Evolutionary conservation across 2,888 invertebrate genomes (phyloP), one percentile per base, ranked within the genome.

Genomic region (Eumerus sabulonum): DNA sequence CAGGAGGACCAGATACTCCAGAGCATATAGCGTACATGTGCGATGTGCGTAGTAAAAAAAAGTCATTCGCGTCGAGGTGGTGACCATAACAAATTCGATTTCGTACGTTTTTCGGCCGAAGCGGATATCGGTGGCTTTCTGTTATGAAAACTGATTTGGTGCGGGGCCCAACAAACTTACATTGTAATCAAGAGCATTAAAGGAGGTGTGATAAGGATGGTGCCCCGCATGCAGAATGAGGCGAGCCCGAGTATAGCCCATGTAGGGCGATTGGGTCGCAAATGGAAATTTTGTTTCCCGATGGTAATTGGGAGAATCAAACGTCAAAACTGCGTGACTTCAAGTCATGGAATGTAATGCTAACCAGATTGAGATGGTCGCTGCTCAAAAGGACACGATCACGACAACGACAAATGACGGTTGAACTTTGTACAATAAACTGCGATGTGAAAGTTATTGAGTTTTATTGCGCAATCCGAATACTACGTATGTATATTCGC

Each of bases 301-400:
- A 7, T 27, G 27, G 27, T 27, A 40, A 64, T 57, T 53, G 35
- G 11, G 1, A 50, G 13, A 60, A 76, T 76, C 76, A 72, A 76
- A 76, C 60, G 66, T 66, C 66, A 72, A 72, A 77, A 72, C 66
- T 62, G 76, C 76, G 76, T 77, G 76, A 77, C 76, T 77, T 47
- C 35, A 16, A 62, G 66, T 66, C 76, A 77, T 72, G 64, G 51
- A 47, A 48, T 35, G 70, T 64, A 50, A 60, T 27, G 27, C 7
- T 27, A 7, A 27, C 27, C 27, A 27, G 27, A 27, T 2, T 27
- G 45, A 18, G 27, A 27, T 27, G 27, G 27, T 7, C 7, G 27
- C 7, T 27, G n/a, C n/a, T n/a, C n/a, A 38, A 5, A 64, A 56
- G 60, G 50, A 59, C 54, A 7, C 27, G 27, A 27, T 27, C 27